phyloP scores from a whole-genome alignment of 2,797 vertebrate genomes.

The Loriculus beryllinus region DNA sequence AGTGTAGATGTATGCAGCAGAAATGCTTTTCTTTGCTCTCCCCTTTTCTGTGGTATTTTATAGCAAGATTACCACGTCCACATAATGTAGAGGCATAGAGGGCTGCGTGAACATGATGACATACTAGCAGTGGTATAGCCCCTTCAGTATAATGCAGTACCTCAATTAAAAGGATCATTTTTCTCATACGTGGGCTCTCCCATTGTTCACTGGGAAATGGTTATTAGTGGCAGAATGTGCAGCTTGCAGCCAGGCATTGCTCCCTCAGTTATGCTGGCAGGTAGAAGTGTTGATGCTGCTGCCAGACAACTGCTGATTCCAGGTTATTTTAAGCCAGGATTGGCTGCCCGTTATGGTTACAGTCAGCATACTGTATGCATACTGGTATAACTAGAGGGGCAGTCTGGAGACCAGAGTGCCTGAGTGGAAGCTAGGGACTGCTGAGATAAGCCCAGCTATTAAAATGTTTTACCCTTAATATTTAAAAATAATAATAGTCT shows the following conservation, averaged over 20 bases:
- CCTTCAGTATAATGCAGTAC: rapidly evolving
- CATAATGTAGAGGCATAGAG: rapidly evolving
- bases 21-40: rapidly evolving
- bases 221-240: not conserved
- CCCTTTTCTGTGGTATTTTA: not conserved
- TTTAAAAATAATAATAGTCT: not conserved
- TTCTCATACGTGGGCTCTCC: not conserved
- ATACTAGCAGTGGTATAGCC: not conserved
- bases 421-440: not conserved
- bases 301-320: constrained; percentile 33
- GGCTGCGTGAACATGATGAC: rapidly evolving
- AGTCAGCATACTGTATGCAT: constrained; percentile 20
- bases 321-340: constrained; percentile 13
- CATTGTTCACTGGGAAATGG: not conserved
- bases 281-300: constrained; percentile 41
- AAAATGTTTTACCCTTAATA: not conserved
- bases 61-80: rapidly evolving
- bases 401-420: not conserved
- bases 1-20: not conserved
- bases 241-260: not conserved
- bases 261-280: not conserved
- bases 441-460: not conserved
- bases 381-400: not conserved
- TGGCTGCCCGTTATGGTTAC: not conserved
- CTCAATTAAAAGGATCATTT: not conserved